Evolutionary conservation across 2,888 invertebrate genomes (phyloP), one percentile per base, ranked within the genome.

Genomic region (Tetanocera ferruginea): DNA sequence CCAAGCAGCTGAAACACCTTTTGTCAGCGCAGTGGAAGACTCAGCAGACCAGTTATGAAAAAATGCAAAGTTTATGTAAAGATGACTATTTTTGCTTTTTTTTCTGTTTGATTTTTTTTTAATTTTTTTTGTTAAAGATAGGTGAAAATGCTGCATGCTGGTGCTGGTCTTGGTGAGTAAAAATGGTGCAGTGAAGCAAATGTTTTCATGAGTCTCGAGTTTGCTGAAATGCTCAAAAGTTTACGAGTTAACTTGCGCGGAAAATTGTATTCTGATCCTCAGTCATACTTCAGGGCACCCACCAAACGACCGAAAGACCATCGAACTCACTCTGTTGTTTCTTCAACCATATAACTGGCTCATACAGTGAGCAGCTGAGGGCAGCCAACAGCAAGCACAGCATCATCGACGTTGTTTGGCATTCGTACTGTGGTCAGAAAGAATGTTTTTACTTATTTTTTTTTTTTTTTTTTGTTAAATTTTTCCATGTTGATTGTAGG

Each of bases 181-280:
- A 60, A 28, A 23, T 14, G 28, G 60, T 8, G 60, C 60, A 60
- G 28, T 60, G 60, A 23, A 60, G n/a, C 25, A 28, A 60, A 60
- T 60, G 60, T 28, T 60, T 28, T 28, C 25, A 14, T 60, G 60
- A 23, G 23, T 23, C 43, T 43, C 17, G 67, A 34, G 34, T 64
- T 34, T 34, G 64, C 64, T 34, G 31, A 11, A 64, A 60, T 71
- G 37, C 23, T 72, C 67, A 51, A 71, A 83, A 84, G 84, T 82
- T 84, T 83, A 85, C 83, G 82, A 84, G 85, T 85, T 87, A 83
- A 86, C 88, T 86, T 88, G 86, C 85, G 88, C 88, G 88, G 87
- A 86, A 86, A 86, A 86, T 86, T 87, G 87, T 87, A 87, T 87
- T 87, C 86, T 86, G 83, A 83, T 83, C 81, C 83, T 72, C 60